These are phyloP conservation scores for Athene cunicularia DNA, from an alignment of 2,113 vertebrate species.

Conservation along the genomic window DNA sequence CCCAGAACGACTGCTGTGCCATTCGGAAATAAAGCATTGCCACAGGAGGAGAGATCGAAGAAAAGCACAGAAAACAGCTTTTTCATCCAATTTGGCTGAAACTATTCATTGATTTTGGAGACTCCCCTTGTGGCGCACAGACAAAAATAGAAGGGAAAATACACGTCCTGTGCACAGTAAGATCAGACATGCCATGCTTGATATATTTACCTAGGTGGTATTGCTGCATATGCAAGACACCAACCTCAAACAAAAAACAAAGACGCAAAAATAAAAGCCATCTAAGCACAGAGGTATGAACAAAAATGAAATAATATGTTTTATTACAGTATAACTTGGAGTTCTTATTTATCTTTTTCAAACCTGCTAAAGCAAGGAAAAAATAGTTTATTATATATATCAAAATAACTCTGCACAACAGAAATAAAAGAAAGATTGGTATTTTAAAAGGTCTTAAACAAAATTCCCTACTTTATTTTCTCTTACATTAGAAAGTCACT, in stretches of 20 bases:
- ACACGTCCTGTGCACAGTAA: background rate
- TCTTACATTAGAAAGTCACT: background rate
- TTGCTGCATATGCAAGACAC: background rate
- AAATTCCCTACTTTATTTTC: background rate
- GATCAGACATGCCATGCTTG: background rate
- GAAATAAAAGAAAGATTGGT: background rate
- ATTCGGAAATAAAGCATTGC: background rate
- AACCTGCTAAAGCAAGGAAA: background rate
- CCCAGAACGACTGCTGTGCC: background rate
- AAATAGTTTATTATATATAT: background rate
- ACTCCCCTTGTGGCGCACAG: background rate
- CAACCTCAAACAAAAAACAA: background rate
- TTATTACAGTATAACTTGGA: background rate
- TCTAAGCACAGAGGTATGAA: background rate
- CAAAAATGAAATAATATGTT: background rate
- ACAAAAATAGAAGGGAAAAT: background rate
- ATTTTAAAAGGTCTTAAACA: background rate
- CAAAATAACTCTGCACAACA: background rate
- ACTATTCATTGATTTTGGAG: background rate
- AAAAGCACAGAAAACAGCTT: background rate
- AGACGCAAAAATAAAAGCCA: background rate
- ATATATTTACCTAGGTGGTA: background rate
- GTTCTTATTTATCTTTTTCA: background rate
- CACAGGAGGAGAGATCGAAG: background rate
- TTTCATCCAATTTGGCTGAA: background rate